Evolutionary conservation across 2,797 vertebrate species (phyloP), one percentile per base, ranked within the genome.

Genomic region (Anomalospiza imberbis): DNA sequence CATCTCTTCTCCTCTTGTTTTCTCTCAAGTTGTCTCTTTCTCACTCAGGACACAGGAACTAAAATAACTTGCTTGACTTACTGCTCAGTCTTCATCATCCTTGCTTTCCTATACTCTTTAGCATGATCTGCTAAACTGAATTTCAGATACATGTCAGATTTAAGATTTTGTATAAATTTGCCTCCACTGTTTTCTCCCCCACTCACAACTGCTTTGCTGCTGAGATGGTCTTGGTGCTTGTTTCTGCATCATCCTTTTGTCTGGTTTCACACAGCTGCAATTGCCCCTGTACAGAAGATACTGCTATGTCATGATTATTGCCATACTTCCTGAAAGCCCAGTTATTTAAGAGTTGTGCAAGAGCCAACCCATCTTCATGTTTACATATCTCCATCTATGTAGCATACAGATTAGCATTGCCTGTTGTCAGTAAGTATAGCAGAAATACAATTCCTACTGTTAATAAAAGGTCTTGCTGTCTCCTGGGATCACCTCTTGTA

Each of bases 321-420:
- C 31, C n/a, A 8, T 63, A 38, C 47, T 54, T 73, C 55, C 20
- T 73, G 40, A 80, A 83, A 89, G 53, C 26, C 32, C 29, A 19
- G 3, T 55, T 82, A 47, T 26, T 82, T 58, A 16, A 6, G 28
- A 54, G 31, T 25, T 65, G 38, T 67, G 40, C 36, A 45, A 55
- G 29, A 79, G 12, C 31, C 28, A 85, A 0, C 10, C 7, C 16
- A 5, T 85, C 20, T 58, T 42, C 1, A 0, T 29, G 10, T 45
- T 8, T 25, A 7, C 14, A 1, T 65, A 8, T 42, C 50, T 90
- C 12, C 12, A 2, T 55, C 4, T 13, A 4, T 1, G 2, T 25
- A 17, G 18, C 4, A 2, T 22, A 47, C 65, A 22, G 17, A 22
- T 12, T 44, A 32, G 17, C 2, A 9, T 50, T 67, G 17, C 6